A percentile compares a stretch with the other conserved stretches of the same genome.
phyloP scores from a whole-genome alignment of 92 coral and sea anemone species.

The Actinernus sp. region DNA sequence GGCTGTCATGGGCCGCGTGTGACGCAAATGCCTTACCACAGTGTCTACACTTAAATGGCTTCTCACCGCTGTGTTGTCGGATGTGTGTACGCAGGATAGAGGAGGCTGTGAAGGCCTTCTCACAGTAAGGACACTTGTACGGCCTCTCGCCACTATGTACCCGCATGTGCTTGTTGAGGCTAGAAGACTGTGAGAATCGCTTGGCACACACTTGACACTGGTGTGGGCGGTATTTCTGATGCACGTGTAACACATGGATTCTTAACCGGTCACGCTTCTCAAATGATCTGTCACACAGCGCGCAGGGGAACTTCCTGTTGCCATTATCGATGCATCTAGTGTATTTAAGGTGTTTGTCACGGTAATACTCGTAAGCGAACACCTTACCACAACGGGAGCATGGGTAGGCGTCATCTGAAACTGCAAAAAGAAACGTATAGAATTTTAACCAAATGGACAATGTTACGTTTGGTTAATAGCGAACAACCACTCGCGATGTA shows the following conservation, averaged over 20 bases:
- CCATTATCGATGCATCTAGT: slow-evolving; percentile 99
- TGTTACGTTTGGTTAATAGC: too few species aligned
- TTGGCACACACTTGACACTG: slow-evolving; percentile 90
- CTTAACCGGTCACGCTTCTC: slow-evolving; percentile 98
- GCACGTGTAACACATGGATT: slow-evolving; percentile 95
- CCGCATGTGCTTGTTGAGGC: slow-evolving; percentile 97
- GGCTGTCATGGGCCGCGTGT: slow-evolving; percentile 99
- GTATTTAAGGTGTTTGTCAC: slow-evolving; percentile 98
- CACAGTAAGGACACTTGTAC: slow-evolving; percentile 94
- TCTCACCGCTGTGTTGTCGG: slow-evolving; percentile 97
- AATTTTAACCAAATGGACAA: too few species aligned
- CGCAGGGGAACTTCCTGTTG: slow-evolving; percentile 95
- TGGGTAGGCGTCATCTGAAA: slow-evolving; percentile 57
- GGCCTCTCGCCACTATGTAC: slow-evolving; percentile 98
- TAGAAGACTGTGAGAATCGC: slow-evolving; percentile 98
- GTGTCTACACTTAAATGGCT: slow-evolving; percentile 96
- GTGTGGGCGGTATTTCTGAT: slow-evolving; percentile 97
- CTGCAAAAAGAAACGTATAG: too few species aligned
- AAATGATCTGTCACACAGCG: slow-evolving; percentile 92
- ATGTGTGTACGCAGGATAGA: slow-evolving; percentile 97
- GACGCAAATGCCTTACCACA: slow-evolving; percentile 99
- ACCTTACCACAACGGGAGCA: slow-evolving; percentile 98
- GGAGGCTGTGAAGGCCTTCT: slow-evolving; percentile 96
- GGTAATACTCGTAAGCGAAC: slow-evolving; percentile 93
- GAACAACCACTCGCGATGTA: too few species aligned